These are phyloP conservation scores for Drosophila kepulauana DNA, from an alignment of 1,140 invertebrate genomes.

Conservation along the genomic window DNA sequence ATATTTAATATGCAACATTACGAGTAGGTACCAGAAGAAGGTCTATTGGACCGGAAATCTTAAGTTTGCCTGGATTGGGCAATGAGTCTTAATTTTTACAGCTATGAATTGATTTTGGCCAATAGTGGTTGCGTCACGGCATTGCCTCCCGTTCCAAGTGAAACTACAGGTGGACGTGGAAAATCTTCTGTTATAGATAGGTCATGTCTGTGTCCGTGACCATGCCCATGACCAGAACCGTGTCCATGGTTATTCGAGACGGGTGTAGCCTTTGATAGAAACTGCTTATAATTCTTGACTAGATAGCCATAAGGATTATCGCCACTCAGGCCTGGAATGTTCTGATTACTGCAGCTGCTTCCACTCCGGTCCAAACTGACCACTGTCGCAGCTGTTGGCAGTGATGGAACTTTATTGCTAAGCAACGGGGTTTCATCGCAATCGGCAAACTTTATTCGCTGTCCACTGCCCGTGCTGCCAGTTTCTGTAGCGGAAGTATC, in stretches of 20 bases:
- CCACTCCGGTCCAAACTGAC: constrained; percentile 48
- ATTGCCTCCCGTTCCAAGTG: constrained; percentile 27
- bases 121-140: constrained; percentile 76
- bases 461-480: constrained; percentile 55
- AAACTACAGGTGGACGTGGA: constrained; percentile 47
- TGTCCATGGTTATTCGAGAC: constrained; percentile 50
- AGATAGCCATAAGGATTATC: constrained; percentile 62
- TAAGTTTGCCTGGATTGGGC: constrained; percentile 9
- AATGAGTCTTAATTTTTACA: constrained; percentile 46
- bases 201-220: constrained; percentile 26
- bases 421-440: constrained; percentile 58
- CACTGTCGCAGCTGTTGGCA: constrained; percentile 2
- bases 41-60: constrained; percentile 19
- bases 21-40: constrained; percentile 45
- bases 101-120: constrained; percentile 80
- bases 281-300: constrained; percentile 70
- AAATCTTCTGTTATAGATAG: constrained; percentile 44
- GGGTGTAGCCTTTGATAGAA: constrained; percentile 34
- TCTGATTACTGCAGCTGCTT: constrained; percentile 51
- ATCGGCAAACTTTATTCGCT: constrained; percentile 73
- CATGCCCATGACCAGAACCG: constrained; percentile 14
- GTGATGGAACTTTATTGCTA: constrained; percentile 15
- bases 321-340: constrained; percentile 58
- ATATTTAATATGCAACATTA: constrained; percentile 72
- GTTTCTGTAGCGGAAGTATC: constrained; percentile 48